Conservation (phyloP, 2,888 invertebrate species). For the Hypsopygia costalis region DNA sequence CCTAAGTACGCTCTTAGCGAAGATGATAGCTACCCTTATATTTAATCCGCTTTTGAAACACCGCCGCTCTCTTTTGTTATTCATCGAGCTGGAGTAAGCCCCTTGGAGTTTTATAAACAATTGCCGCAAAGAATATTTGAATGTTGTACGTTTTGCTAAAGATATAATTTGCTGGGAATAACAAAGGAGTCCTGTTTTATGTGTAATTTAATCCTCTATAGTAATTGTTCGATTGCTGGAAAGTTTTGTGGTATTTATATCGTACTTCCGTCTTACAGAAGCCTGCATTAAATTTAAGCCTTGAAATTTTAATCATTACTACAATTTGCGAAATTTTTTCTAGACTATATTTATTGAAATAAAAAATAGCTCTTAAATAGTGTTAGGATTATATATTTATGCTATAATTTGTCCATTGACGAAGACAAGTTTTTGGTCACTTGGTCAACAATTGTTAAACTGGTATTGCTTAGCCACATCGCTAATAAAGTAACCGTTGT, state of each 20-base stretch:
- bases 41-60: conserved; percentile 69
- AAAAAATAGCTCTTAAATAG: too few relatives aligned
- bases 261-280: too few relatives aligned
- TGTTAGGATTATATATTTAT: too few relatives aligned
- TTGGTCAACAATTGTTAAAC: too few relatives aligned
- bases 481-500: too few relatives aligned
- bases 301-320: too few relatives aligned
- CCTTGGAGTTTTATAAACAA: conserved; percentile 64
- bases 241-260: conserved; percentile 21
- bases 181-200: conserved; percentile 42
- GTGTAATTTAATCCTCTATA: conserved; percentile 24
- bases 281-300: too few relatives aligned
- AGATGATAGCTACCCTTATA: conserved; percentile 67
- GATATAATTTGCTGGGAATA: conserved; percentile 50
- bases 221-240: conserved; percentile 25
- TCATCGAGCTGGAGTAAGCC: conserved; percentile 62
- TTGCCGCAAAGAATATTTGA: conserved; percentile 56
- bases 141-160: conserved; percentile 43
- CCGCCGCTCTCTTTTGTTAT: conserved; percentile 71
- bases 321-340: too few relatives aligned
- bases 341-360: too few relatives aligned
- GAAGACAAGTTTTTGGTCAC: too few relatives aligned
- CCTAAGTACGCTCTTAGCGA: conserved; percentile 71
- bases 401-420: too few relatives aligned
- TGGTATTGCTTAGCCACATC: too few relatives aligned